phyloP scores from a whole-genome alignment of 2,888 invertebrate species.

The Synergus laeviventris region DNA sequence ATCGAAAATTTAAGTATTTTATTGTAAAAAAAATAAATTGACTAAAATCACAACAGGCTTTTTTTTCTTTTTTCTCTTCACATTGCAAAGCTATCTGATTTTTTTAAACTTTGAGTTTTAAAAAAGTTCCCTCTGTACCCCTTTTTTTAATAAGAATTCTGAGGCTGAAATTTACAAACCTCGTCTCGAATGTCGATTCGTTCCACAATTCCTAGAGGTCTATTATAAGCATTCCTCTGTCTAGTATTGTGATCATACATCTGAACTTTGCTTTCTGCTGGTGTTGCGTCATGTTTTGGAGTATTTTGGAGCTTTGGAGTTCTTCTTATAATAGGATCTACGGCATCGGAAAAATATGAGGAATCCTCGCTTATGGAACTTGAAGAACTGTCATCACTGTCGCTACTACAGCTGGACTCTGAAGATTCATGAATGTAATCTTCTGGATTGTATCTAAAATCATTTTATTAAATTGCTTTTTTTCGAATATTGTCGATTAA shows the following conservation, averaged over 20 bases:
- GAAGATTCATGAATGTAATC: slow-evolving; percentile 67
- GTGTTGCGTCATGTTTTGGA: slow-evolving; percentile 55
- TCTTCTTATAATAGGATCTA: slow-evolving; percentile 51
- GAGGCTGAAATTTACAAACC: slow-evolving; percentile 49
- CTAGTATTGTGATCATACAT: slow-evolving; percentile 68
- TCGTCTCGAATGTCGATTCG: slow-evolving; percentile 63
- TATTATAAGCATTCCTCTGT: slow-evolving; percentile 63
- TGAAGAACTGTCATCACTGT: slow-evolving; percentile 57
- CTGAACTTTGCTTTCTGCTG: slow-evolving; percentile 63
- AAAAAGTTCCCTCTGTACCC: too few relatives aligned
- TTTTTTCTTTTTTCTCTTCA: too few relatives aligned
- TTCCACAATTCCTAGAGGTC: slow-evolving; percentile 67
- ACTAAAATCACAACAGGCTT: too few relatives aligned
- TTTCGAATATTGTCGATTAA: neutral
- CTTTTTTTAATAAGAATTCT: neutral
- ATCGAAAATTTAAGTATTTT: too few relatives aligned
- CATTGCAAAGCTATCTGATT: too few relatives aligned
- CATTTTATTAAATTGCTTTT: neutral
- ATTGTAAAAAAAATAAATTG: too few relatives aligned
- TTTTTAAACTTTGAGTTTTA: too few relatives aligned
- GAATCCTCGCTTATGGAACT: slow-evolving; percentile 70
- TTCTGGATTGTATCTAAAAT: slow-evolving; percentile 66
- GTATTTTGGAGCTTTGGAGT: slow-evolving; percentile 54
- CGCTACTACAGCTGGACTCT: slow-evolving; percentile 53
- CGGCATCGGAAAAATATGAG: slow-evolving; percentile 68